These are phyloP conservation scores for Trichomalopsis sarcophagae DNA, from an alignment of 1,140 invertebrate species.

Conservation along the genomic window DNA sequence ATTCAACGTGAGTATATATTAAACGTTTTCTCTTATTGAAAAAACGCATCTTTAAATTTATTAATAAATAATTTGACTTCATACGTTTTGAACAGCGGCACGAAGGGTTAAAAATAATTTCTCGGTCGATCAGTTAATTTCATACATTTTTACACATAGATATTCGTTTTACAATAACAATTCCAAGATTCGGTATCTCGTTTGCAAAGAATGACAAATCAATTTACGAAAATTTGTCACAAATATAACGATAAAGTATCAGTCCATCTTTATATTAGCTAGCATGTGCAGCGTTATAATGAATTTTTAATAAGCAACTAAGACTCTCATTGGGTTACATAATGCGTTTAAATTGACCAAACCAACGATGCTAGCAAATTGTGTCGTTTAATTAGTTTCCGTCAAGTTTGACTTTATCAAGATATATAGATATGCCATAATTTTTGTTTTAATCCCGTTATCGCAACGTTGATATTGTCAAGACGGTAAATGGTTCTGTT, in stretches of 20 bases:
- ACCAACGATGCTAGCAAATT: neutral
- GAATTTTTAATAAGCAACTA: neutral
- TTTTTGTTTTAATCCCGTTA: neutral
- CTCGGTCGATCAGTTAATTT: neutral
- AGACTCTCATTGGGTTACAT: neutral
- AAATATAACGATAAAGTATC: constrained; percentile 1
- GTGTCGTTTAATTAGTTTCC: neutral
- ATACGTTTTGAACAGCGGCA: no score
- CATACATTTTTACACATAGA: neutral
- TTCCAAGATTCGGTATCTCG: neutral
- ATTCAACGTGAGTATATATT: neutral
- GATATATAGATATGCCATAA: neutral
- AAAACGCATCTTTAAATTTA: neutral
- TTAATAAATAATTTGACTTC: constrained; percentile 6
- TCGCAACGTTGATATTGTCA: neutral
- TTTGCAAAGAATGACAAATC: neutral
- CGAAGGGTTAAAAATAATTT: no score
- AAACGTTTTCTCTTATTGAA: neutral
- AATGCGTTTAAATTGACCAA: neutral
- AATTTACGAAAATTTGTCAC: neutral
- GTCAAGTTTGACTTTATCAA: neutral
- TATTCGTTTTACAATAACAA: neutral
- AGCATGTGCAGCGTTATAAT: neutral
- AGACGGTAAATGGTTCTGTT: neutral
- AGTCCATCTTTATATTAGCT: neutral